Conservation (phyloP, 2,797 vertebrate genomes). For the Capromys pilorides region DNA sequence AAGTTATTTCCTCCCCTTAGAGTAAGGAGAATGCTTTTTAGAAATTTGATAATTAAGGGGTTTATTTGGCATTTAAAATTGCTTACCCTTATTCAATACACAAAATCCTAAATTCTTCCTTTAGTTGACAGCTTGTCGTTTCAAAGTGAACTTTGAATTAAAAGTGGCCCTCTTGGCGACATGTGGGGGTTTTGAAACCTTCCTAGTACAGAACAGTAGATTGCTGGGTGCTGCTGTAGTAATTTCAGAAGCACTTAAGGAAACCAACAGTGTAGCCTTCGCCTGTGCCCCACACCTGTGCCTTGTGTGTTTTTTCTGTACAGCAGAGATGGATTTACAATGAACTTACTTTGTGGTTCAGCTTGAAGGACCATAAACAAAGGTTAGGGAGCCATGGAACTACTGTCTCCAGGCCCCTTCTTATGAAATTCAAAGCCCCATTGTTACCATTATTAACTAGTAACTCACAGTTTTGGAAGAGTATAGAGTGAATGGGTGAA, state of each 20-base stretch:
- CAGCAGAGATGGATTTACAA: neutral
- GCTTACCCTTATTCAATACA: conserved; percentile 39
- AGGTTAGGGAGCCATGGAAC: neutral
- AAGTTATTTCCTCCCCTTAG: neutral
- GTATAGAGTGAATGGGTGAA: neutral
- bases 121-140: neutral
- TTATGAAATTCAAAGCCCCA: neutral
- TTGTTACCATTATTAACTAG: neutral
- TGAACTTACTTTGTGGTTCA: neutral
- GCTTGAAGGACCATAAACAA: neutral
- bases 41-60: conserved; percentile 49
- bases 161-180: neutral
- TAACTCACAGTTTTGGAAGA: neutral
- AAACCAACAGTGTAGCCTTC: neutral
- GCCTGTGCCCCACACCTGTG: too few relatives aligned
- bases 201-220: neutral
- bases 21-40: conserved; percentile 27
- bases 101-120: neutral
- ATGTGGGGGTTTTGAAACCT: neutral
- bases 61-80: conserved; percentile 45
- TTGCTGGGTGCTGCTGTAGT: neutral
- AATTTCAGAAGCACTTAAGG: neutral
- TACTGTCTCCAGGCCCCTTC: neutral
- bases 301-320: neutral
- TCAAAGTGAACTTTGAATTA: conserved; percentile 46